phyloP scores from a whole-genome alignment of 1,140 invertebrate genomes.

The Drosophila kurseongensis region DNA sequence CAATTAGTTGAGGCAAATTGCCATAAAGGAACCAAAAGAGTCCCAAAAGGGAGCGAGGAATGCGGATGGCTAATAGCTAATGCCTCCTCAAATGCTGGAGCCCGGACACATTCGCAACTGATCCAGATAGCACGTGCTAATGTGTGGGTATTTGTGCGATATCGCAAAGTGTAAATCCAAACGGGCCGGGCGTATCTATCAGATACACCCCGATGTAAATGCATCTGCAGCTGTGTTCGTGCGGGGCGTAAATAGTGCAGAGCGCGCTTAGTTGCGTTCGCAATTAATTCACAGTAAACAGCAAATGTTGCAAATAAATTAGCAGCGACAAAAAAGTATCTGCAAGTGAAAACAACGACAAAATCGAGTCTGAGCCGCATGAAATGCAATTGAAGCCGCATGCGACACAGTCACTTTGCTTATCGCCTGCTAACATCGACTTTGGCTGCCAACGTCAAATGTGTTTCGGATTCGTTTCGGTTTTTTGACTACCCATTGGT shows the following conservation, averaged over 20 bases:
- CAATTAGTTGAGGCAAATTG: conserved; percentile 70
- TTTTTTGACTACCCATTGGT: conserved; percentile 5
- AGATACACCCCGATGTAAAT: conserved; percentile 39
- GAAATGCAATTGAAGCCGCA: conserved; percentile 76
- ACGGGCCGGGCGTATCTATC: conserved; percentile 31
- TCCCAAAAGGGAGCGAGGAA: neutral
- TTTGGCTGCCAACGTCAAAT: conserved; percentile 40
- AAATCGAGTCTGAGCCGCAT: conserved; percentile 59
- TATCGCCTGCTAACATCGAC: conserved; percentile 58
- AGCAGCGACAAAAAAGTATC: conserved; percentile 55
- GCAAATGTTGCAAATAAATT: conserved; percentile 83
- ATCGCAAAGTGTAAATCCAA: conserved; percentile 43
- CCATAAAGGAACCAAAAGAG: neutral
- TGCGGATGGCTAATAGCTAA: conserved; percentile 22
- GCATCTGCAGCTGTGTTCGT: conserved; percentile 33
- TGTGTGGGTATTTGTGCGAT: conserved; percentile 22
- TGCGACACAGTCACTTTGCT: conserved; percentile 64
- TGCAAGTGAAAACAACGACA: conserved; percentile 47
- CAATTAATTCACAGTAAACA: conserved; percentile 83
- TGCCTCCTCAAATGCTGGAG: conserved; percentile 60
- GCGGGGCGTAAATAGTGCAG: conserved; percentile 71
- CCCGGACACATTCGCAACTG: conserved; percentile 33
- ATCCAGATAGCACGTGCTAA: conserved; percentile 49
- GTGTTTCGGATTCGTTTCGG: conserved; percentile 14
- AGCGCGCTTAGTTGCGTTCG: conserved; percentile 76